Evolutionary conservation across 2,113 vertebrate genomes (phyloP), one percentile per base, ranked within the genome.

Genomic region (Corythaeola cristata): DNA sequence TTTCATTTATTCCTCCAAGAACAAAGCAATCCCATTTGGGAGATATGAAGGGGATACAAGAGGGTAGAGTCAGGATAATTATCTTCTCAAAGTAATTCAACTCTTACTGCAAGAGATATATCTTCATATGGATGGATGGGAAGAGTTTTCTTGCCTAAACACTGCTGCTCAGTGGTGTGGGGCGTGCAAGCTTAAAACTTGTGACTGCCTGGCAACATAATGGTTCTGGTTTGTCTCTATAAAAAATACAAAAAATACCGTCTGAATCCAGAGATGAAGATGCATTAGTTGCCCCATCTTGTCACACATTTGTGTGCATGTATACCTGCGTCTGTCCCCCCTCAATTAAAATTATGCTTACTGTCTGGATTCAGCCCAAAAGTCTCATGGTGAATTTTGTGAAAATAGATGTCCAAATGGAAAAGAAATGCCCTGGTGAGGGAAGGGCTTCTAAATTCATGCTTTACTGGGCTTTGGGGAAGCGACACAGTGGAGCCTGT

Each of bases 41-140:
- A 88, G 27, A 32, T 18, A 35, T 0, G 1, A 41, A 76, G 5
- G 16, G 1, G 4, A 12, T 60, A 12, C 19, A n/a, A n/a, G 12
- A 47, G 32, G 17, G 18, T 12, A 85, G 28, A 79, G 27, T 13
- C 5, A 1, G 15, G 21, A 35, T 49, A 60, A 44, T 73, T 73
- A 1, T 87, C 45, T 72, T 37, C 39, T 58, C 27, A 28, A 59
- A 14, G 23, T 35, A 68, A 35, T 75, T 79, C 55, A 39, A 7
- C 21, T 6, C 33, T 71, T 69, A 6, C 33, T 90, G 5, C 23
- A 82, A 56, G 35, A 88, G 17, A 18, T 20, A 5, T 0, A n/a
- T 63, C 64, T 55, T 88, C 44, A 26, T 23, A 8, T 8, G 9
- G 30, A 11, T 79, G 18, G 27, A 33, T 47, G 15, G 19, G 50